Evolutionary conservation across 2,888 invertebrate genomes (phyloP).

Genomic region (Punctoribates punctum): DNA sequence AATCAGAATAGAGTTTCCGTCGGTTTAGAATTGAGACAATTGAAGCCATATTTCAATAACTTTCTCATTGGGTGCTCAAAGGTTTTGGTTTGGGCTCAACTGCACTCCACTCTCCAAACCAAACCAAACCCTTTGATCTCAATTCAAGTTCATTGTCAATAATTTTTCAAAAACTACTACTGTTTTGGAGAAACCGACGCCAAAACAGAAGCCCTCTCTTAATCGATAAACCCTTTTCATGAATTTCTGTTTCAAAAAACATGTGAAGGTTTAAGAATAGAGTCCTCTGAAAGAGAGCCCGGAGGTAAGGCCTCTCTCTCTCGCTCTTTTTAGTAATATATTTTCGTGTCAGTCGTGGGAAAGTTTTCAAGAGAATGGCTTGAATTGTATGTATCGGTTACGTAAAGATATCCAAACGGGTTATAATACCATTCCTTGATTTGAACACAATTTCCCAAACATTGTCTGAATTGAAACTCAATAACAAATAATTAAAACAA

Average conservation of each 20-base stretch:
- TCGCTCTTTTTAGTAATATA: conserved; percentile 8
- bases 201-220: background rate
- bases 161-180: background rate
- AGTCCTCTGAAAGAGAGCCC: background rate
- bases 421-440: background rate
- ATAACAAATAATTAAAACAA: too few relatives aligned
- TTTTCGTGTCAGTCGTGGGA: conserved; percentile 30
- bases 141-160: conserved; percentile 31
- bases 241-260: conserved; percentile 9
- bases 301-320: conserved; percentile 11
- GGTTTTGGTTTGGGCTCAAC: background rate
- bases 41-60: background rate
- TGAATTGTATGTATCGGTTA: background rate
- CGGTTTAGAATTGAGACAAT: background rate
- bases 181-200: background rate
- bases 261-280: conserved; percentile 12
- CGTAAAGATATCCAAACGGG: conserved; percentile 19
- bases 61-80: background rate
- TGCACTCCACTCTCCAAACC: background rate
- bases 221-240: background rate
- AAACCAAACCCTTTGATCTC: conserved; percentile 1
- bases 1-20: background rate
- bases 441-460: too few relatives aligned
- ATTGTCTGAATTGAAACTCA: too few relatives aligned
- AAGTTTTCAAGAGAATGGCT: background rate